phyloP scores from a whole-genome alignment of 2,888 invertebrate genomes.

The Leuctra nigra region DNA sequence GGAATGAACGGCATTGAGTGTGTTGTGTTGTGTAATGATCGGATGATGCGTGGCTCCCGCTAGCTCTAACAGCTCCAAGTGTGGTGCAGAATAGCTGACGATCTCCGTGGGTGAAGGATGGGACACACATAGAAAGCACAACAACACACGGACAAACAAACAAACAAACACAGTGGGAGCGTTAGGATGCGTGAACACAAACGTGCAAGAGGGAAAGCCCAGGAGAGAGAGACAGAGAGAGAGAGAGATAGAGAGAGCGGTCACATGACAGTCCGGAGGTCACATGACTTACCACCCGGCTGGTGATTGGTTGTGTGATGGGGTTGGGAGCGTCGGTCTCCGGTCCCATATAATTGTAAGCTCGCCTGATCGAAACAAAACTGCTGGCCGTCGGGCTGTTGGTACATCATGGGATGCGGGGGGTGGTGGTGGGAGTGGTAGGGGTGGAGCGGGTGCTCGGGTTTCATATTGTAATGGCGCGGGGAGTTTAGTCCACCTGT shows the following conservation, averaged over 20 bases:
- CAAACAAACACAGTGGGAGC: slow-evolving; percentile 14
- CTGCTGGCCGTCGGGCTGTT: slow-evolving; percentile 42
- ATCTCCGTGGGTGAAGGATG: neutral
- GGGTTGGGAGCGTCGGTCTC: slow-evolving; percentile 27
- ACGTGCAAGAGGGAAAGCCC: slow-evolving; percentile 22
- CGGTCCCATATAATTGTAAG: slow-evolving; percentile 39
- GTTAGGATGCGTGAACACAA: slow-evolving; percentile 7
- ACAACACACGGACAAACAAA: slow-evolving; percentile 17
- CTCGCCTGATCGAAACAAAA: slow-evolving; percentile 54
- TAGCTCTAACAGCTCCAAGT: too few species aligned
- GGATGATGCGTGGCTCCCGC: too few species aligned
- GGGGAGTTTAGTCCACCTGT: slow-evolving; percentile 31
- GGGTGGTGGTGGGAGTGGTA: slow-evolving; percentile 48
- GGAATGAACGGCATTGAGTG: too few species aligned
- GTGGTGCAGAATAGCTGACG: too few species aligned
- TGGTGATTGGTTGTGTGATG: slow-evolving; percentile 40
- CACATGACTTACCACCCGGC: slow-evolving; percentile 45
- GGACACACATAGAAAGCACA: slow-evolving; percentile 21
- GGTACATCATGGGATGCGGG: slow-evolving; percentile 41
- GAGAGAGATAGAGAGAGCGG: slow-evolving; percentile 35
- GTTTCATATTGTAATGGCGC: slow-evolving; percentile 30
- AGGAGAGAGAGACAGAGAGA: slow-evolving; percentile 19
- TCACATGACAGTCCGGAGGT: slow-evolving; percentile 42
- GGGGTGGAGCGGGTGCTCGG: slow-evolving; percentile 37
- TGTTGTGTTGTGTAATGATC: too few species aligned